These are phyloP conservation scores for Dicrurus megarhynchus DNA, from an alignment of 2,113 vertebrate species.

Conservation along the genomic window DNA sequence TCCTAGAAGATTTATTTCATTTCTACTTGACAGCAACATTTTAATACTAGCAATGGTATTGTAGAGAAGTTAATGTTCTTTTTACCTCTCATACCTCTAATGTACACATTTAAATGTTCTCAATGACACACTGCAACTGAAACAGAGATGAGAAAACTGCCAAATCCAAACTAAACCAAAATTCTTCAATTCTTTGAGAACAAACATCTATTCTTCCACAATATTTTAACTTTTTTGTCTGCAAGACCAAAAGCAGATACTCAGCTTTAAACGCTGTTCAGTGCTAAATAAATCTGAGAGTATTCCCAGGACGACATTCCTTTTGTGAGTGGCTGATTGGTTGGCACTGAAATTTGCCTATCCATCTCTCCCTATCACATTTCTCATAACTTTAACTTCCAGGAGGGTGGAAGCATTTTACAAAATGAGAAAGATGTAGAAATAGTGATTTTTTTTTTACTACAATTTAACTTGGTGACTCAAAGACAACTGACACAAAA, in stretches of 20 bases:
- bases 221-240: background rate
- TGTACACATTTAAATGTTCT: background rate
- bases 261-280: background rate
- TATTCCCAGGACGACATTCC: background rate
- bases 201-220: background rate
- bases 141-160: background rate
- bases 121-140: background rate
- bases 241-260: background rate
- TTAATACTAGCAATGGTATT: background rate
- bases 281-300: background rate
- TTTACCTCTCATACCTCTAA: background rate
- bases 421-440: background rate
- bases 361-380: background rate
- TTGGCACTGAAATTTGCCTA: background rate
- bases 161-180: background rate
- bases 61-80: background rate
- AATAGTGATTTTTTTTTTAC: background rate
- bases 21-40: slow-evolving; percentile 24
- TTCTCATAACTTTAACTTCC: background rate
- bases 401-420: background rate
- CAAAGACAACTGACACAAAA: background rate
- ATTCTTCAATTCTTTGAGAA: background rate
- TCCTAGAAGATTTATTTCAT: slow-evolving; percentile 7
- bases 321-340: background rate
- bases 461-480: background rate